Percentiles rank a stretch among this genome's conserved stretches.
phyloP scores from a whole-genome alignment of 2,113 vertebrate species.

The Thunnus thynnus region DNA sequence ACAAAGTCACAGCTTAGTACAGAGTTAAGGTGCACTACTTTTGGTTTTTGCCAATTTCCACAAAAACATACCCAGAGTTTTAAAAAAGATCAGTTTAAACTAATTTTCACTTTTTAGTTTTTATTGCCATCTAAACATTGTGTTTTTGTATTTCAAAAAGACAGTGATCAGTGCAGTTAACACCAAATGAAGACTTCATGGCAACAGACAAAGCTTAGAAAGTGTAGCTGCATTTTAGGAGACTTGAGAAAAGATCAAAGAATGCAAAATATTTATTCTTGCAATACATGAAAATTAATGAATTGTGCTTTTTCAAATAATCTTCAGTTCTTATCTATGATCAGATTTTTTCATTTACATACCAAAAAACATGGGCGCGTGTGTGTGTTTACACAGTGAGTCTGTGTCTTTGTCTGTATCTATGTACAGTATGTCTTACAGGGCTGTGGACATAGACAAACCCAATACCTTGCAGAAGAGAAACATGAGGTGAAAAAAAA shows the following conservation, averaged over 20 bases:
- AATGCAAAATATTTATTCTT: too few relatives aligned
- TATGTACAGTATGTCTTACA: not conserved
- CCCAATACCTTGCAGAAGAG: constrained; percentile 4
- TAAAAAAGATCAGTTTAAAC: too few relatives aligned
- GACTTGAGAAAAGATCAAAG: not conserved
- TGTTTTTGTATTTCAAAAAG: not conserved
- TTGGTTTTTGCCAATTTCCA: too few relatives aligned
- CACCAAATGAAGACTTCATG: not conserved
- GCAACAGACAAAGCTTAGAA: not conserved
- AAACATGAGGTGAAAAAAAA: constrained; percentile 15
- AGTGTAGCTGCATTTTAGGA: not conserved
- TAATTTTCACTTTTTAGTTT: not conserved
- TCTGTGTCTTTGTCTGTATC: too few relatives aligned
- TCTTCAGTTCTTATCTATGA: too few relatives aligned
- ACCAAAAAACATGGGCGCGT: too few relatives aligned
- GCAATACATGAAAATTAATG: not conserved
- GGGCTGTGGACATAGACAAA: constrained; percentile 7
- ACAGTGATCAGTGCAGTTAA: not conserved
- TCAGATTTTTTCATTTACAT: too few relatives aligned
- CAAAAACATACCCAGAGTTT: too few relatives aligned
- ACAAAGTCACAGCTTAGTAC: too few relatives aligned
- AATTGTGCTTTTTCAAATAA: too few relatives aligned
- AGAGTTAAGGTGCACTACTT: too few relatives aligned
- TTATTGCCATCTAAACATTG: not conserved
- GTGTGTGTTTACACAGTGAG: too few relatives aligned